Percentiles rank a stretch among this genome's conserved stretches.
These are phyloP conservation scores for Sitta carolinensis DNA, from an alignment of 2,797 vertebrate species.

Conservation along the genomic window DNA sequence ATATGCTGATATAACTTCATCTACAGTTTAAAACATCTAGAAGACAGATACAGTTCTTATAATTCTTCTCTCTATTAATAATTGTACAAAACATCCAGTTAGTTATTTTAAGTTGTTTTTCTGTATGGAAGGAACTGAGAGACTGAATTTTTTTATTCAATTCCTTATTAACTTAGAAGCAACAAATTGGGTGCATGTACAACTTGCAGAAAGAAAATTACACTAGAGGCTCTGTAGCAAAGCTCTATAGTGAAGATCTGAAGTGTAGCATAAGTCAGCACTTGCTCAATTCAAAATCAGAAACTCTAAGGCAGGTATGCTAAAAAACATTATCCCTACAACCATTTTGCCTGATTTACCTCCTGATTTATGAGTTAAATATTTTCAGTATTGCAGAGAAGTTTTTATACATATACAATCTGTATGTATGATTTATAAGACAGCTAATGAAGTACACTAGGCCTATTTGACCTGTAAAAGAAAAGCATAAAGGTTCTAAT, in stretches of 20 bases:
- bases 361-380: background rate
- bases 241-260: background rate
- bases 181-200: background rate
- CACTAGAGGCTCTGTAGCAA: background rate
- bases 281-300: background rate
- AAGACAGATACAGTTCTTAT: constrained; percentile 4
- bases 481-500: background rate
- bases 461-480: background rate
- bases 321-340: background rate
- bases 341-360: background rate
- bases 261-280: background rate
- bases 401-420: background rate
- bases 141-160: background rate
- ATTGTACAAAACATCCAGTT: constrained; percentile 38
- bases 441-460: background rate
- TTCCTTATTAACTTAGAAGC: background rate
- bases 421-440: background rate
- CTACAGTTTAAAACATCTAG: constrained; percentile 14
- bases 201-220: background rate
- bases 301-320: background rate
- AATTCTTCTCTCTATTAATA: constrained; percentile 53
- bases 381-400: background rate
- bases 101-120: constrained; percentile 55
- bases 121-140: background rate
- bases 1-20: constrained; percentile 26